Conservation (phyloP, 2,113 vertebrate genomes). For the Gasterosteus aculeatus region DNA sequence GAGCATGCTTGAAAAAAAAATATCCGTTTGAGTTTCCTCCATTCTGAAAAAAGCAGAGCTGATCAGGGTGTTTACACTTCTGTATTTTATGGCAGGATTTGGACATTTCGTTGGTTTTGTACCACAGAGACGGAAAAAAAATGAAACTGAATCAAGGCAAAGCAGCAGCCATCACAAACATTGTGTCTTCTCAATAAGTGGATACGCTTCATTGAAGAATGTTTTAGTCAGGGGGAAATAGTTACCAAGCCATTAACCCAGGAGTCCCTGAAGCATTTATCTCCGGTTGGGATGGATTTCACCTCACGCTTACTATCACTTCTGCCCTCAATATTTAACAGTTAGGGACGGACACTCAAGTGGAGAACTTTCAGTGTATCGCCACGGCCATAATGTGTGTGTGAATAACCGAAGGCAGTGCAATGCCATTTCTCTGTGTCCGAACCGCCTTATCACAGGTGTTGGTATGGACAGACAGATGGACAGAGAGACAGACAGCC, state of each 20-base stretch:
- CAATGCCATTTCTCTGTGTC: constrained; percentile 25
- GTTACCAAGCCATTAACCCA: constrained; percentile 39
- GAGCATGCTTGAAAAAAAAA: constrained; percentile 22
- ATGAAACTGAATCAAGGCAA: constrained; percentile 32
- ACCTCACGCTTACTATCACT: constrained; percentile 18
- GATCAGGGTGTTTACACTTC: constrained; percentile 39
- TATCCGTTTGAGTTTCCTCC: constrained; percentile 16
- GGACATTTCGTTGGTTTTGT: constrained; percentile 47
- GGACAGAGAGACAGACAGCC: constrained; percentile 66
- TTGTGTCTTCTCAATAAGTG: constrained; percentile 43
- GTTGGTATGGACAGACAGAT: constrained; percentile 58
- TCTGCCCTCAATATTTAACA: constrained; percentile 41
- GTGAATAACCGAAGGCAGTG: constrained; percentile 8
- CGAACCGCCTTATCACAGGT: constrained; percentile 66
- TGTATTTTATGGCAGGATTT: constrained; percentile 38
- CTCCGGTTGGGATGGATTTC: constrained; percentile 28
- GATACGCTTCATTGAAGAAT: constrained; percentile 44
- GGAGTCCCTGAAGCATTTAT: constrained; percentile 26
- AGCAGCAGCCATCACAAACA: constrained; percentile 26
- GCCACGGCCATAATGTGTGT: constrained; percentile 18
- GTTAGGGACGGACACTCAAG: constrained; percentile 29
- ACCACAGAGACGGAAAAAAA: constrained; percentile 24
- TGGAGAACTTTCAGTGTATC: constrained; percentile 16
- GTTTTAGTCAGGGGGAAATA: constrained; percentile 35
- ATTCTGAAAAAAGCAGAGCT: constrained; percentile 20